Conservation (phyloP, 2,113 vertebrate genomes). For the Chaenocephalus aceratus region DNA sequence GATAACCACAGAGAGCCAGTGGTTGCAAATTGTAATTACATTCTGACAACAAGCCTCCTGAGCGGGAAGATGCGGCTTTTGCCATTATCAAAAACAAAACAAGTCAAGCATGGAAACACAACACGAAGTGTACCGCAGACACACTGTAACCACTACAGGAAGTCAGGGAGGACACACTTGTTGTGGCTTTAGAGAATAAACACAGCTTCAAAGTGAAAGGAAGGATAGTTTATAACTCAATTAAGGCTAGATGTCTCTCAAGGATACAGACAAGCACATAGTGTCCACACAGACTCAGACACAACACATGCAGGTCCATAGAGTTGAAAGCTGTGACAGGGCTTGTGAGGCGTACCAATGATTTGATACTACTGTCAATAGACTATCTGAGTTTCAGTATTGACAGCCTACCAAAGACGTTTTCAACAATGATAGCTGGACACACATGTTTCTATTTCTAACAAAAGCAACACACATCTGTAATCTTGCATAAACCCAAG, state of each 20-base stretch:
- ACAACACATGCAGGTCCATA: background rate
- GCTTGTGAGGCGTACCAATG: background rate
- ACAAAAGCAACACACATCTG: no score
- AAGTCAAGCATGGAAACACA: constrained; percentile 26
- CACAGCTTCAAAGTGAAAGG: background rate
- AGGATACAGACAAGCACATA: background rate
- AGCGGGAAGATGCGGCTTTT: background rate
- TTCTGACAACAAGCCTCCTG: background rate
- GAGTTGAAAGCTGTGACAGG: background rate
- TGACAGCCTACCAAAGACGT: no score
- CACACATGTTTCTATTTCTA: no score
- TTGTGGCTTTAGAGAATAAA: constrained; percentile 33
- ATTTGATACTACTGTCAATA: no score
- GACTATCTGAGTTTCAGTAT: no score
- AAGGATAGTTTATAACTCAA: constrained; percentile 10
- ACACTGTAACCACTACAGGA: background rate
- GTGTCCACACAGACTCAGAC: background rate
- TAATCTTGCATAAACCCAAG: no score
- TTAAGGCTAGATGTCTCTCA: background rate
- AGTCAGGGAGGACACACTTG: background rate
- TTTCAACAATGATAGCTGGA: no score
- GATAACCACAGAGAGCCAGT: constrained; percentile 11
- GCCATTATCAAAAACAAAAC: constrained; percentile 19
- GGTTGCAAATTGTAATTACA: constrained; percentile 42
- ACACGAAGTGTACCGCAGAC: background rate